Percentiles rank a stretch among this genome's conserved stretches.
Conservation (phyloP, 2,113 vertebrate species). For the Mellivora capensis region DNA sequence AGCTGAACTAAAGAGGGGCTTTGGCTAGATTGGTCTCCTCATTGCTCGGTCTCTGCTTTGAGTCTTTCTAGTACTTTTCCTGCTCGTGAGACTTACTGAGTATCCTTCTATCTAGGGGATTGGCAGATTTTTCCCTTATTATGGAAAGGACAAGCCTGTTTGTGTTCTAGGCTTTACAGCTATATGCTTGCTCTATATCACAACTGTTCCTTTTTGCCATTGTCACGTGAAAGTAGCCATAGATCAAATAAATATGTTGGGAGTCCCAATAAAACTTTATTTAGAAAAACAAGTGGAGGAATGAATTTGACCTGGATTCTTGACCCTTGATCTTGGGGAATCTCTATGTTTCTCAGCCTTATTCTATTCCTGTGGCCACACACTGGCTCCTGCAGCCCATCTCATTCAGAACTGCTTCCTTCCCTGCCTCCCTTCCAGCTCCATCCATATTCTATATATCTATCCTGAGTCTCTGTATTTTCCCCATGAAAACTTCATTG, state of each 20-base stretch:
- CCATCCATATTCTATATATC: background rate
- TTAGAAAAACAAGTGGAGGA: background rate
- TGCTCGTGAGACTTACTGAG: background rate
- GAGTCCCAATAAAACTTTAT: slow-evolving; percentile 23
- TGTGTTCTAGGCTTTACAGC: background rate
- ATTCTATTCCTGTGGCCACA: background rate
- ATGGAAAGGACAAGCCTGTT: background rate
- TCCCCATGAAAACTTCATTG: background rate
- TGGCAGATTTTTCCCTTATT: background rate
- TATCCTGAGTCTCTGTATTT: slow-evolving; percentile 30
- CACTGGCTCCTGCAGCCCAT: background rate
- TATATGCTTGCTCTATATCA: background rate
- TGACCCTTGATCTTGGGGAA: background rate
- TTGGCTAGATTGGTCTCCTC: background rate
- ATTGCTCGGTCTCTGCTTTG: background rate
- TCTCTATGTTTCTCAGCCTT: background rate
- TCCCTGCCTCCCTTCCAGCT: background rate
- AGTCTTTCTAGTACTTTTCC: background rate
- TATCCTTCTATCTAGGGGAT: background rate
- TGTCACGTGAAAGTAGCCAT: background rate
- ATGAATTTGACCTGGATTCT: background rate
- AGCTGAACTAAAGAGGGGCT: background rate
- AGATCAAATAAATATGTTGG: background rate
- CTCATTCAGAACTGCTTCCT: background rate
- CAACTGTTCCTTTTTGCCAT: background rate